Conservation (phyloP, 2,888 invertebrate genomes). For the Nemoura dubitans region DNA sequence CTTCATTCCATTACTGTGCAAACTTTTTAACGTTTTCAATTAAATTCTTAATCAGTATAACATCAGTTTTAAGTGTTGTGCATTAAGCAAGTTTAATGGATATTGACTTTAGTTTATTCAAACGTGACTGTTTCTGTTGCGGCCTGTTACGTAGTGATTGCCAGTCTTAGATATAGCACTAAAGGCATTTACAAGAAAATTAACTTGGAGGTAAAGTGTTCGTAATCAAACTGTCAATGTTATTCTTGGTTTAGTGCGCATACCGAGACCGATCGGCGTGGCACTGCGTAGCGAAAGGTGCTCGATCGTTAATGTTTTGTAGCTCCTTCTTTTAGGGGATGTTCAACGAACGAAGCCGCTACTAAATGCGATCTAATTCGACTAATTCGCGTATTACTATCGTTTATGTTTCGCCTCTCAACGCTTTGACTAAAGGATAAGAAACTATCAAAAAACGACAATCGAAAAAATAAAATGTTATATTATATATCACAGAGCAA, state of each 20-base stretch:
- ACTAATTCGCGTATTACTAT: background rate
- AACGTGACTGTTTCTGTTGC: conserved; percentile 29
- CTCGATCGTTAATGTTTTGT: background rate
- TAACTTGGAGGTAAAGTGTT: background rate
- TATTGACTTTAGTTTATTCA: conserved; percentile 46
- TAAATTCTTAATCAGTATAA: conserved; percentile 45
- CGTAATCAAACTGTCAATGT: background rate
- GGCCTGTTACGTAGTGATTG: conserved; percentile 35
- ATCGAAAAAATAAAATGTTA: too few species aligned
- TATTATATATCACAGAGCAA: too few species aligned
- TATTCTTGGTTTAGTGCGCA: background rate
- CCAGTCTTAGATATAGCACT: background rate
- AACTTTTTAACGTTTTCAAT: conserved; percentile 47
- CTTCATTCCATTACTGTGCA: conserved; percentile 43
- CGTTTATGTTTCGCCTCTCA: background rate
- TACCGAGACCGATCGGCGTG: background rate
- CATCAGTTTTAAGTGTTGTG: conserved; percentile 37
- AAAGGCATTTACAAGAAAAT: background rate
- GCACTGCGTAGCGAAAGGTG: background rate
- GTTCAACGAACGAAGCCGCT: background rate
- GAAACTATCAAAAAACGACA: background rate
- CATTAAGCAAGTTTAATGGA: conserved; percentile 45
- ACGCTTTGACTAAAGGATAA: background rate
- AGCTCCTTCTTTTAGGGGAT: background rate
- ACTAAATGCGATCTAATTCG: background rate